Percentiles rank a stretch among this genome's conserved stretches.
These are phyloP conservation scores for human DNA, from an alignment of 2,113 vertebrate species.

Conservation along the genomic window GRCh38 chr4:140816001-140816500, in stretches of 20 bases:
- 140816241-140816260: neutral
- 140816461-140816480: no score
- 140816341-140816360: no score
- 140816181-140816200: fast-evolving
- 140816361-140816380: no score
- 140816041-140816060: neutral
- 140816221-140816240: neutral
- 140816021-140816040: neutral
- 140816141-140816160: neutral
- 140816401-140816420: no score
- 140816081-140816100: neutral
- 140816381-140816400: no score
- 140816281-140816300: neutral
- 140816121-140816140: neutral
- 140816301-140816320: neutral
- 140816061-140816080: neutral
- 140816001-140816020: neutral
- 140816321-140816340: no score
- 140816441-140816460: no score
- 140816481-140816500: no score
- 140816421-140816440: no score
- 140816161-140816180: neutral
- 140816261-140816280: neutral
- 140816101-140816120: neutral
- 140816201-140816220: fast-evolving